phyloP scores from a whole-genome alignment of 2,797 vertebrate genomes.

The Melopsittacus undulatus region DNA sequence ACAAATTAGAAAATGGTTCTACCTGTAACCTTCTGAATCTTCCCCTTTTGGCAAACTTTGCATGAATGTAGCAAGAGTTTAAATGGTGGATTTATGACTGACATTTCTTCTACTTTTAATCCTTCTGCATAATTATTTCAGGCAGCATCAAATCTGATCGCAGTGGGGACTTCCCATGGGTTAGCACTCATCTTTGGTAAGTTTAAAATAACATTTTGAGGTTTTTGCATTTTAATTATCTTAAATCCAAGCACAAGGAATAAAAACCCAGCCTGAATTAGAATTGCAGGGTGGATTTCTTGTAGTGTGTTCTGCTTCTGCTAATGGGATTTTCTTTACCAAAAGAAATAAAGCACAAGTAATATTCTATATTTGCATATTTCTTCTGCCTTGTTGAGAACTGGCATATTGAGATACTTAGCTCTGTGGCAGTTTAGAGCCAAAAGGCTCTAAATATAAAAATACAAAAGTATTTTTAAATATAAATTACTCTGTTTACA shows the following conservation, averaged over 20 bases:
- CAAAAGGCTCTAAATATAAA: too few relatives aligned
- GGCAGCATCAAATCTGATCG: conserved; percentile 92
- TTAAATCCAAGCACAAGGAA: neutral
- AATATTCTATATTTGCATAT: neutral
- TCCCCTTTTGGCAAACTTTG: neutral
- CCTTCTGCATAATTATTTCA: conserved; percentile 64
- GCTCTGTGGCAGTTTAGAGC: neutral
- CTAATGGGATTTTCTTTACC: neutral
- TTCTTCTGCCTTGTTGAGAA: neutral
- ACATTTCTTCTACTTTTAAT: neutral
- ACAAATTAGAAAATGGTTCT: neutral
- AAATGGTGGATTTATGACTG: neutral
- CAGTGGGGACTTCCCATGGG: conserved; percentile 96
- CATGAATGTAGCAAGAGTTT: neutral
- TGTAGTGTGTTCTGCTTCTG: neutral
- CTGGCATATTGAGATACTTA: neutral
- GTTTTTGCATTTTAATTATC: neutral
- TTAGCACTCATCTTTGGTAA: conserved; percentile 95
- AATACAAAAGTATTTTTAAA: neutral
- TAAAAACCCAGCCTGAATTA: neutral
- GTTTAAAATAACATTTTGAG: conserved; percentile 31
- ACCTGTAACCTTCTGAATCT: neutral
- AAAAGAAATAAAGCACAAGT: neutral
- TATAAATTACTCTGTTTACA: neutral
- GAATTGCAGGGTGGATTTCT: neutral